phyloP scores from a whole-genome alignment of 1,140 invertebrate species.

The Halesus radiatus region DNA sequence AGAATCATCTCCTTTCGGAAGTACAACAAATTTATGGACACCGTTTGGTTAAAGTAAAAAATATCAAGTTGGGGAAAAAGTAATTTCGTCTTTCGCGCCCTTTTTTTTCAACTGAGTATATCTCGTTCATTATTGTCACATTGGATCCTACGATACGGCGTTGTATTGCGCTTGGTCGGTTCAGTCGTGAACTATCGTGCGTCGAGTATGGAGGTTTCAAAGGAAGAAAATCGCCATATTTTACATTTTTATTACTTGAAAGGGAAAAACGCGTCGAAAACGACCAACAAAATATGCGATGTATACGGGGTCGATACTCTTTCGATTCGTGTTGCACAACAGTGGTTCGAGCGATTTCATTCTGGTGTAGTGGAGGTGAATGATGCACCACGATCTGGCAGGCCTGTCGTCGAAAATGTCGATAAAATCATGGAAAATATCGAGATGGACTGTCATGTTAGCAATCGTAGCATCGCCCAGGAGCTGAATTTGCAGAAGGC shows the following conservation, averaged over 20 bases:
- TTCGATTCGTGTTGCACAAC: too few relatives aligned
- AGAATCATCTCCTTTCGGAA: too few relatives aligned
- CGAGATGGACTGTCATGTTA: slow-evolving; percentile 13
- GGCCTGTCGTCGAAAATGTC: slow-evolving; percentile 16
- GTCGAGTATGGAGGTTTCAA: slow-evolving; percentile 18
- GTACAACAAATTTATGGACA: too few relatives aligned
- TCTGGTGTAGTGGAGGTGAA: slow-evolving; percentile 23
- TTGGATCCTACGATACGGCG: too few relatives aligned
- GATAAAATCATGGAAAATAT: slow-evolving; percentile 20
- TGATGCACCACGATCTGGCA: slow-evolving; percentile 20
- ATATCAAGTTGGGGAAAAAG: too few relatives aligned
- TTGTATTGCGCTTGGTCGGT: slow-evolving; percentile 9
- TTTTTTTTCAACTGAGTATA: slow-evolving; percentile 35
- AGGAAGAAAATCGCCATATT: slow-evolving; percentile 17
- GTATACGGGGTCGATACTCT: too few relatives aligned
- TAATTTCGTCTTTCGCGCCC: slow-evolving; percentile 12
- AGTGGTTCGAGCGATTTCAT: slow-evolving; percentile 14
- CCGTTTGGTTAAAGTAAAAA: too few relatives aligned
- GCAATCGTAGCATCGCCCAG: slow-evolving; percentile 13
- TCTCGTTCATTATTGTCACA: slow-evolving; percentile 4
- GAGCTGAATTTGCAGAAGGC: slow-evolving; percentile 14
- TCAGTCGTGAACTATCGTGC: slow-evolving; percentile 25
- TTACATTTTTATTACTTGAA: neutral
- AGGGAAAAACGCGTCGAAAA: too few relatives aligned
- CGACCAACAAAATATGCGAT: too few relatives aligned